Evolutionary conservation across 2,113 vertebrate genomes (phyloP).

Genomic region (Ia io): DNA sequence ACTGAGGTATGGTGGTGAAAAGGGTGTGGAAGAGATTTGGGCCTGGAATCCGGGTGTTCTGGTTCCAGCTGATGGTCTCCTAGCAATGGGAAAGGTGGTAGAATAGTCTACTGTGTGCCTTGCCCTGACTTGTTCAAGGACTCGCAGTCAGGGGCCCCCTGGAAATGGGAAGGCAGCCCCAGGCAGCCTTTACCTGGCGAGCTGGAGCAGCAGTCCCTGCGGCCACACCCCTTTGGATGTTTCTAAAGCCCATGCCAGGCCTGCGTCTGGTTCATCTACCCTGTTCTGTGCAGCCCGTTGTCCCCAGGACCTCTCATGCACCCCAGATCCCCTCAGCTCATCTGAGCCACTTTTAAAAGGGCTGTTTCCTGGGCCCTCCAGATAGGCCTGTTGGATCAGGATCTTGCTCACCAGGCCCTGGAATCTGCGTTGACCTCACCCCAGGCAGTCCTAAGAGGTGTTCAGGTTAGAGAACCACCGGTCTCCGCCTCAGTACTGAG

Average conservation of each 20-base stretch:
- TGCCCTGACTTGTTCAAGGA: neutral
- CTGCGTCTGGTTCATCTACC: neutral
- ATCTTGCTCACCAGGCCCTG: neutral
- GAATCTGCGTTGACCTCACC: neutral
- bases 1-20: neutral
- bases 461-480: neutral
- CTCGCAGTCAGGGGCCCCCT: neutral
- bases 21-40: neutral
- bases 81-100: neutral
- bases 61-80: neutral
- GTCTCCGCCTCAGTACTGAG: neutral
- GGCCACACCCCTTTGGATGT: neutral
- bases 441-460: neutral
- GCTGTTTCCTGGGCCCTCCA: neutral
- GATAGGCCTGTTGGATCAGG: neutral
- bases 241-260: neutral
- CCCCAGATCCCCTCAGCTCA: neutral
- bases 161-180: neutral
- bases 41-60: neutral
- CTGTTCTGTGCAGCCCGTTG: fast-evolving
- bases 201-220: neutral
- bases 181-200: too few species aligned
- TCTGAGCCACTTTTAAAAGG: neutral
- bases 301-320: neutral
- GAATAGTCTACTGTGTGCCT: fast-evolving